phyloP scores from a whole-genome alignment of 2,113 vertebrate species.

The Emydura subglobosa region DNA sequence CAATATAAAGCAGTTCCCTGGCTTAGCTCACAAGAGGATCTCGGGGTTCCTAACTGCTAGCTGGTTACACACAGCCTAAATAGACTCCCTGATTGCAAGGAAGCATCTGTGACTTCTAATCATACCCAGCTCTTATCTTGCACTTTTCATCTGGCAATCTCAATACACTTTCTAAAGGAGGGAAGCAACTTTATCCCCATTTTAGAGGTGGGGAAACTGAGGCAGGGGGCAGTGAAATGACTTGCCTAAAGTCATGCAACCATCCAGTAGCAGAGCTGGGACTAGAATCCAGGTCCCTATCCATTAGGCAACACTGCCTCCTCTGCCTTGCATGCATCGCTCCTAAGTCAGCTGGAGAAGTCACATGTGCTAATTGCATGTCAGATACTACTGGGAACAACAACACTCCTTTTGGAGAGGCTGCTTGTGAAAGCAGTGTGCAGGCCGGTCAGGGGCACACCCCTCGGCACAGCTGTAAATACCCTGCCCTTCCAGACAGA shows the following conservation, averaged over 20 bases:
- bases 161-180: too few relatives aligned
- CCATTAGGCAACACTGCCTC: rapidly evolving
- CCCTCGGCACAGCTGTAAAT: conserved; percentile 26
- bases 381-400: not conserved
- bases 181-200: not conserved
- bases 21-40: not conserved
- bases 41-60: not conserved
- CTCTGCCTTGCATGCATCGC: not conserved
- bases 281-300: not conserved
- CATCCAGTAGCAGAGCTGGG: not conserved
- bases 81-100: not conserved
- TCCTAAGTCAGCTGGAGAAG: not conserved
- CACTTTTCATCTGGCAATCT: not conserved
- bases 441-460: conserved; percentile 55
- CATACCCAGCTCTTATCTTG: not conserved
- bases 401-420: conserved; percentile 39
- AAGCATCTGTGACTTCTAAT: not conserved
- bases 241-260: not conserved
- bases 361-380: conserved; percentile 6
- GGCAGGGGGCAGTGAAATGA: not conserved
- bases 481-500: conserved; percentile 65
- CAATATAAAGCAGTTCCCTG: not conserved
- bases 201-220: not conserved
- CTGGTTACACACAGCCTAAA: not conserved
- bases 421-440: conserved; percentile 64